Base-by-base conservation (phyloP, 2,888 invertebrate genomes). In the Ophioninae sp. region DNA sequence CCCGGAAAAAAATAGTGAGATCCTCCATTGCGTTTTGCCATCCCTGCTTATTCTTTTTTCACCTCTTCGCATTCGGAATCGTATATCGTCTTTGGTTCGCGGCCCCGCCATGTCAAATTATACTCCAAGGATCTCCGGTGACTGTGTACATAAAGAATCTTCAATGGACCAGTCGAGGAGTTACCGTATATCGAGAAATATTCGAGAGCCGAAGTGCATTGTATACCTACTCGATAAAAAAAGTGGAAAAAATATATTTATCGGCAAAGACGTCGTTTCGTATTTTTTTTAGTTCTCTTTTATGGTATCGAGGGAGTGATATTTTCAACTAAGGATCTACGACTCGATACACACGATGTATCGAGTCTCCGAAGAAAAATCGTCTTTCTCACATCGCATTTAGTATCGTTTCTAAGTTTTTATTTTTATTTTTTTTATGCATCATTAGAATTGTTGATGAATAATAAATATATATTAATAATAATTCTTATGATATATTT, bases 281-380 rank as follows among this genome's bases (percentile, higher is more conserved):
- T 30, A 41, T 41, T 22, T 41, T 22, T 59, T 17, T 20, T 22
- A 7, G 0, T 22, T 20, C 0, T 56, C 20, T 37, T 9, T 20
- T 30, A 20, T 39, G 56, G 5, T 39, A 5, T 2, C 71, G 8
- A 6, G 30, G 17, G 22, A 69, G 20, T 51, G n/a, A 71, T n/a
- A 71, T 72, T 73, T 13, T 73, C 73, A 17, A 73, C 73, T 73
- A 63, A 73, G 44, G 73, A 61, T 73, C 37, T 59, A 39, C 9
- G 8, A 17, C 23, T 37, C 58, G 8, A 23, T 58, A 30, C 13
- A 23, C 23, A 7, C 37, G 71, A 23, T 17, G 23, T 9, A 5
- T 20, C 20, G 10, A 22, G 39, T 41, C 39, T 0, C n/a, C n/a
- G 30, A 9, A 9, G 22, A 59, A 59, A 59, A 22, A 59, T 51